Conservation (phyloP, 1,140 invertebrate species). For the Saccostrea echinata region DNA sequence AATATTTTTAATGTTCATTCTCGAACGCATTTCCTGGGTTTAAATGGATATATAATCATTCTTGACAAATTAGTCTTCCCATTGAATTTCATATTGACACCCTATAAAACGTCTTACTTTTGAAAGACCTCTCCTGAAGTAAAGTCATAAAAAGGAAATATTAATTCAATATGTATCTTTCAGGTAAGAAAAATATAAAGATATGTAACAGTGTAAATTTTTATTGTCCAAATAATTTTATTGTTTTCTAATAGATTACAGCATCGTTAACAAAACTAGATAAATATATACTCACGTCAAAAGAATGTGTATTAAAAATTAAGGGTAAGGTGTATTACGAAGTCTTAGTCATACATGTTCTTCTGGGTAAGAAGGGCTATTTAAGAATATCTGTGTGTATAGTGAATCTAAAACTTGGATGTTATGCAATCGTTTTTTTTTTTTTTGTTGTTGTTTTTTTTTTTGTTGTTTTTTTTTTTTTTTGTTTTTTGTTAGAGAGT, state of each 20-base stretch:
- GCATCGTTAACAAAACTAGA: not conserved
- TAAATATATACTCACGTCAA: not conserved
- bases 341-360: not conserved
- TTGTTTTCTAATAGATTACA: not conserved
- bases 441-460: not conserved
- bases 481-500: no score
- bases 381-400: not conserved
- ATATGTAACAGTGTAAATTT: not conserved
- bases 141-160: constrained; percentile 22
- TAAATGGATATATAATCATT: constrained; percentile 31
- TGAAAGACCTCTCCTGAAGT: not conserved
- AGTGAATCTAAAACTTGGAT: not conserved
- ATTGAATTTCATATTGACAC: constrained; percentile 6
- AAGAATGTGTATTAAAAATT: not conserved
- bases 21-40: not conserved
- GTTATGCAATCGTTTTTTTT: not conserved
- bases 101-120: constrained; percentile 30
- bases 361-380: not conserved
- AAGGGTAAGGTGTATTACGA: not conserved
- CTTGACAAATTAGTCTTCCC: constrained; percentile 13
- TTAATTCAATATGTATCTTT: constrained; percentile 34
- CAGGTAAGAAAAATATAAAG: constrained; percentile 6
- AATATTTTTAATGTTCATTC: constrained; percentile 29
- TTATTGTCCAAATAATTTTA: not conserved
- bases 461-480: no score